A percentile compares a stretch with the other conserved stretches of the same genome.
Conservation (phyloP, 2,113 vertebrate genomes). For the Prinia subflava region DNA sequence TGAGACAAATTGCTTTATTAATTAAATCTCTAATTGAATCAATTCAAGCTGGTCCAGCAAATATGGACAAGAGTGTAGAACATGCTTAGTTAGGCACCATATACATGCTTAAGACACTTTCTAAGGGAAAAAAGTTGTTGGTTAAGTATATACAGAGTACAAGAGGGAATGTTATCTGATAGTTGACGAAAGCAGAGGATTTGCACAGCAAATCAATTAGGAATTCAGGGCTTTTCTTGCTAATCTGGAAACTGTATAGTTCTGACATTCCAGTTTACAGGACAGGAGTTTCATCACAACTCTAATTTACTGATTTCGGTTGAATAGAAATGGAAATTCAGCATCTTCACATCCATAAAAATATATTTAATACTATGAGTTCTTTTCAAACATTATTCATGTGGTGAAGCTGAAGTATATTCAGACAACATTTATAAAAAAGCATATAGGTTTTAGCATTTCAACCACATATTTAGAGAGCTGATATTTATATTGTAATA, state of each 20-base stretch:
- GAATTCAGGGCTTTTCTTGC: background rate
- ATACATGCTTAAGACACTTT: fast-evolving
- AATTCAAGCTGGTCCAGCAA: background rate
- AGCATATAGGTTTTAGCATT: background rate
- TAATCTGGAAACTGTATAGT: background rate
- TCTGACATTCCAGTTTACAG: background rate
- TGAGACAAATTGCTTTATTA: background rate
- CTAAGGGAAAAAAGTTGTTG: background rate
- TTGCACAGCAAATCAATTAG: background rate
- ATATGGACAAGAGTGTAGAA: background rate
- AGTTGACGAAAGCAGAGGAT: background rate
- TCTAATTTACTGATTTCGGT: background rate
- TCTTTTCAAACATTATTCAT: background rate
- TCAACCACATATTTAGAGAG: background rate
- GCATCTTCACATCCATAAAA: background rate
- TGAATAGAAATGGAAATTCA: background rate
- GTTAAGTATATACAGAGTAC: background rate
- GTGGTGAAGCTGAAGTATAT: background rate
- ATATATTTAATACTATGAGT: background rate
- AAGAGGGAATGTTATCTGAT: background rate
- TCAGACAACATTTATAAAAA: background rate
- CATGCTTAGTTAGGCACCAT: background rate
- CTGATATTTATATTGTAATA: background rate
- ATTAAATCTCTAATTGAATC: background rate
- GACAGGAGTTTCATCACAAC: background rate